Base-by-base conservation (phyloP, 1,140 invertebrate species). In the Galleria mellonella region DNA sequence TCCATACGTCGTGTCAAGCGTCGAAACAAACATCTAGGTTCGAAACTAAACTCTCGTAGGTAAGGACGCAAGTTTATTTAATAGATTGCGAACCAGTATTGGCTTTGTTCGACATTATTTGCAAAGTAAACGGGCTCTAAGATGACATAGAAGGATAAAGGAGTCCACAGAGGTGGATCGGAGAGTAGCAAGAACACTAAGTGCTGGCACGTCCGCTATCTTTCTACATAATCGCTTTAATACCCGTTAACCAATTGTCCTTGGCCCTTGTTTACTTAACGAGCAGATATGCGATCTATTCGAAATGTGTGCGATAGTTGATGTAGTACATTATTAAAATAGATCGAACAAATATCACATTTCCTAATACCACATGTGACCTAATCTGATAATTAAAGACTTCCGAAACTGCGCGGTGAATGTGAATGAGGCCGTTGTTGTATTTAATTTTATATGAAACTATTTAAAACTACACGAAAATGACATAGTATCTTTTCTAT, bases 201-300 rank as follows among this genome's bases (percentile, higher is more conserved):
- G 11, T n/a, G n/a, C 9, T n/a, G 37, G 45, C 39, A 14, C 33
- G 31, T 7, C 39, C 31, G 32, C 42, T 69, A 68, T 72, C 66
- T 49, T 48, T 32, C 28, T 31, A 39, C 50, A 49, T 44, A 51
- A 72, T 72, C 66, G 44, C 33, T 33, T 59, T 57, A 63, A 64
- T 66, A 53, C 66, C 46, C 49, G 32, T 32, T 55, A 39, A 38
- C 51, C 53, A 49, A 58, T 56, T 63, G 68, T 68, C 72, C 70
- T 76, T 73, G 70, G 57, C 65, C 63, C 49, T 47, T 64, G 64
- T 62, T 68, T 62, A 55, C 44, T 54, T n/a, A 23, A 6, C 17
- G 6, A 23, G 17, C 6, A 23, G 17, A 23, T 23, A 23, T 23
- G 17, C 17, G 17, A 23, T 23, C 17, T 3, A 23, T 6, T n/a